Evolutionary conservation across 2,888 invertebrate species (phyloP), one percentile per base, ranked within the genome.

Genomic region (Sphaerophoria rueppellii): DNA sequence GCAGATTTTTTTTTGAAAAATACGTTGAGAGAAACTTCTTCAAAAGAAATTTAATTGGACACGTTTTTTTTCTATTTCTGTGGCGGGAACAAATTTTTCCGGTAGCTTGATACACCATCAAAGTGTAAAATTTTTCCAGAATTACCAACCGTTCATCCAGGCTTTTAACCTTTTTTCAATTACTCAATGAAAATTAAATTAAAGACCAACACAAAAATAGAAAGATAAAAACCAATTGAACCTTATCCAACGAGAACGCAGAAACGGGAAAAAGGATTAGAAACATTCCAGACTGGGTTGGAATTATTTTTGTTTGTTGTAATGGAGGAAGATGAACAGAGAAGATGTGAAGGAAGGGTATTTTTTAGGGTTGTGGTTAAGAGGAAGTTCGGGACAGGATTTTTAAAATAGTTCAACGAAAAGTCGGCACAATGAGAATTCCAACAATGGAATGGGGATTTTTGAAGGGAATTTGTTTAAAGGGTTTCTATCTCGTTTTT

Each of bases 41-140:
- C 60, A 76, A 70, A 70, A 43, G 60, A 24, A 70, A 70, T 76
- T 54, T 54, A 76, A 76, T 76, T 76, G 60, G 61, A 70, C 24
- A 69, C 35, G 40, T 40, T 43, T 48, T 61, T 24, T 14, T 9
- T 43, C 43, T 6, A 40, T 43, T 43, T 43, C 11, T 6, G 6
- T 34, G 37, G 40, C 40, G 16, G 50, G 40, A 43, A 50, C 6
- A 69, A 52, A 34, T 48, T 69, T 75, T 48, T 69, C 7, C 67
- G 50, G 58, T 58, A 69, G 67, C 67, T 67, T 67, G 67, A 67
- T 67, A 67, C 40, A 67, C 32, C 67, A 67, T 76, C 76, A 70
- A 76, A 76, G 76, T 24, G 24, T 52, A 50, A 60, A 50, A 6
- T 58, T 75, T 61, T 58, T 12, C 12, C 6, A 60, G 12, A 40